Conservation (phyloP, 2,888 invertebrate species). For the Clunio marinus region DNA sequence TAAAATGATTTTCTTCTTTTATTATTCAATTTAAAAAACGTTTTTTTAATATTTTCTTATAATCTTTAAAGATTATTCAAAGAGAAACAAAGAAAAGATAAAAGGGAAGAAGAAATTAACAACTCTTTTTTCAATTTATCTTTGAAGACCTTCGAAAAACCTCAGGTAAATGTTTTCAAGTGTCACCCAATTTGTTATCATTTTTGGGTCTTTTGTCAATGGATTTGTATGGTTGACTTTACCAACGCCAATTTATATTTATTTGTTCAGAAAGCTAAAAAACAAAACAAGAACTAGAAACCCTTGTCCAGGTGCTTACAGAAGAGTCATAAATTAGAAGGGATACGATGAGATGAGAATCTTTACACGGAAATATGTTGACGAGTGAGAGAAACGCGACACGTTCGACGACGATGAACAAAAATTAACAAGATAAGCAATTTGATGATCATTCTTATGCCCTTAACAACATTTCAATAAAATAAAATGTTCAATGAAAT, state of each 20-base stretch:
- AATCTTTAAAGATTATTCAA: too few species aligned
- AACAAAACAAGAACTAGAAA: too few species aligned
- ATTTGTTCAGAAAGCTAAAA: neutral
- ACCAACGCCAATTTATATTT: neutral
- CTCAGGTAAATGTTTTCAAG: conserved; percentile 9
- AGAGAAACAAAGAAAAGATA: too few species aligned
- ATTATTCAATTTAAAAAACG: too few species aligned
- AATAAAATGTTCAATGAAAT: neutral
- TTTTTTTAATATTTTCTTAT: too few species aligned
- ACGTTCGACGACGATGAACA: neutral
- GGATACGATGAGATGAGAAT: neutral
- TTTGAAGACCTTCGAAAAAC: too few species aligned
- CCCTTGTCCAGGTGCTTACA: conserved; percentile 11
- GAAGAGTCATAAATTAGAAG: neutral
- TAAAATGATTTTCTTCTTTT: too few species aligned
- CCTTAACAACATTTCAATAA: neutral
- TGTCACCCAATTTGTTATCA: conserved; percentile 26
- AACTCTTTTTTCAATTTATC: too few species aligned
- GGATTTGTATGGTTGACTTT: neutral
- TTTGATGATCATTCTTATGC: neutral
- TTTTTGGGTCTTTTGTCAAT: conserved; percentile 21
- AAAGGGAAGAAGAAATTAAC: neutral
- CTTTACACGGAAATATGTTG: neutral
- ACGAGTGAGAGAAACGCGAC: neutral
- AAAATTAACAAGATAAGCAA: conserved; percentile 11